Evolutionary conservation across 2,113 vertebrate species (phyloP).

Genomic region (Dinomys branickii): DNA sequence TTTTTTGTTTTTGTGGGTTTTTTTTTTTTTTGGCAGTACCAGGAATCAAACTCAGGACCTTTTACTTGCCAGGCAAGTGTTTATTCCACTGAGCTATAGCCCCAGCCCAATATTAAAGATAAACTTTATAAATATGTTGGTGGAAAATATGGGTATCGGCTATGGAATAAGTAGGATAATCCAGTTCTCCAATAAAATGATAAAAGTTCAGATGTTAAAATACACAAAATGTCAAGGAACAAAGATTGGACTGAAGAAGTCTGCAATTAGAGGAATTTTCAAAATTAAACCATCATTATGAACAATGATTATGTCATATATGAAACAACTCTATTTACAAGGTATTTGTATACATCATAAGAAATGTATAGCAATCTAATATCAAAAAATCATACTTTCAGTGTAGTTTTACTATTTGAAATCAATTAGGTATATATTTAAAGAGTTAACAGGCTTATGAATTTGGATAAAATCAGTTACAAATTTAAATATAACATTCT

Average conservation of each 20-base stretch:
- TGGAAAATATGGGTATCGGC: not conserved
- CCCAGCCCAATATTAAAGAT: slow-evolving; percentile 12
- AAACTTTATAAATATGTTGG: not conserved
- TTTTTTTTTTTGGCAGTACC: too few species aligned
- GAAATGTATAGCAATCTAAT: not conserved
- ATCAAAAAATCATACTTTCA: not conserved
- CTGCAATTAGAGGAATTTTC: not conserved
- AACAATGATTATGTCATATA: not conserved
- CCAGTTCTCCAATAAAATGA: not conserved
- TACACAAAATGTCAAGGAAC: not conserved
- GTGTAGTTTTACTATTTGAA: not conserved
- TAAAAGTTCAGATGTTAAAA: not conserved
- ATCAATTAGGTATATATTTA: not conserved
- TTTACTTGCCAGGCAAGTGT: too few species aligned
- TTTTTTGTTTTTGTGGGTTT: too few species aligned
- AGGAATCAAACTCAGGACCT: too few species aligned
- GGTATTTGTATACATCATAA: not conserved
- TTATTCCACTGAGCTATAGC: too few species aligned
- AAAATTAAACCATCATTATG: not conserved
- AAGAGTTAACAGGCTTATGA: not conserved
- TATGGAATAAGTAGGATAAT: not conserved
- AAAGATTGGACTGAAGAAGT: not conserved
- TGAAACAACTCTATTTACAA: not conserved
- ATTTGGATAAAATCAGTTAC: not conserved
- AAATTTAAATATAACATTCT: not conserved